Base-by-base conservation (phyloP, 2,113 vertebrate genomes). In the Osmerus mordax region DNA sequence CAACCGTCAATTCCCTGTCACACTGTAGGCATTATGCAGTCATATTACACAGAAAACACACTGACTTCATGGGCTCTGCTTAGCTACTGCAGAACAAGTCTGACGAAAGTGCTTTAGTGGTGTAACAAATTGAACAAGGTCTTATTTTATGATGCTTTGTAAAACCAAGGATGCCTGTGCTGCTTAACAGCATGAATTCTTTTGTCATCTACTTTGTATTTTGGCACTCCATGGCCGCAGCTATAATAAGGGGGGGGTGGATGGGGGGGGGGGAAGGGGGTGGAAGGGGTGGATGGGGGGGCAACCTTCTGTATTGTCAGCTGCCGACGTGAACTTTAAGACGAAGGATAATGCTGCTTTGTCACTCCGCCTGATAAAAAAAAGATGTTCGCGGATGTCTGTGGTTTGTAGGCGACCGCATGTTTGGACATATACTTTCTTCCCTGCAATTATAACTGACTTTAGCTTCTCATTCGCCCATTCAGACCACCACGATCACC, bases 141-240 rank as follows among this genome's bases (percentile, higher is more conserved):
- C 80, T 81, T 65, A 69, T 79, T 77, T 85, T 83, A 76, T 71
- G 72, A 76, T 55, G 72, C 77, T 82, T 79, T 76, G 71, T 73
- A 63, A 72, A 13, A 56, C 72, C 73, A 72, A 72, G 75, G 80
- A 71, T 75, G 65, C 32, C 78, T 70, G 21, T 1, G 16, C 71
- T 61, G 71, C 68, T 77, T 8, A 64, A 36, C 59, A 64, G 59
- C 47, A 32, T 13, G 58, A n/a, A 28, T 52, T 51, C 72, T 36
- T 80, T 69, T 71, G 80, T 83, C 71, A 69, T 66, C 53, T 66
- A 58, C 62, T 75, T 77, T 62, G 76, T 74, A 53, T 63, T 47
- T 69, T 70, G 75, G 70, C 86, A 74, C 75, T 71, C 76, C 52
- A 64, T 70, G 83, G 78, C 70, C 79, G 67, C 21, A 15, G 55